Evolutionary conservation across 2,888 invertebrate genomes (phyloP).

Genomic region (Petrolisthes cinctipes): DNA sequence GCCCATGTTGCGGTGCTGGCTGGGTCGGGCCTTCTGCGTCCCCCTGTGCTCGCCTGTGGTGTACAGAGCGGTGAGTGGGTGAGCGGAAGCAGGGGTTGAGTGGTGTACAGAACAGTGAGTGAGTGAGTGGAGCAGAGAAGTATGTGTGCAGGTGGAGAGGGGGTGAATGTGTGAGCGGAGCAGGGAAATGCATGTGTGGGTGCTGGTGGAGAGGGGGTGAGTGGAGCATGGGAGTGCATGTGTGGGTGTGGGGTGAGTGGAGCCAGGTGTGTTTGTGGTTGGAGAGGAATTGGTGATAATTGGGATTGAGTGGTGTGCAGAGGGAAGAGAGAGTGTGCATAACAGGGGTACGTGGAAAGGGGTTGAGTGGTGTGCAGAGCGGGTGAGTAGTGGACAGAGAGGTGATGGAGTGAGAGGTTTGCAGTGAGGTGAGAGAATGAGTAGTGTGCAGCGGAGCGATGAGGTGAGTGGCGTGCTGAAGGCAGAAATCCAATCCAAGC

Average conservation of each 20-base stretch:
- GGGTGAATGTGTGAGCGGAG: not conserved
- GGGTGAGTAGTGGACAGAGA: not conserved
- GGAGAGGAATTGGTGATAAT: too few species aligned
- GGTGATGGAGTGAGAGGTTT: too few species aligned
- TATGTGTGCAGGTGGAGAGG: not conserved
- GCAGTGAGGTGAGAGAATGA: not conserved
- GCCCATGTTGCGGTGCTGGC: not conserved
- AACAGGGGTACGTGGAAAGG: not conserved
- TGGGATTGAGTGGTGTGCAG: not conserved
- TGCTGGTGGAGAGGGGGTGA: not conserved
- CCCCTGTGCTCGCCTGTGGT: constrained; percentile 41
- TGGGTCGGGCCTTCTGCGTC: constrained; percentile 1
- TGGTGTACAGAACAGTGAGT: not conserved
- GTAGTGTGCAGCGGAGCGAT: not conserved
- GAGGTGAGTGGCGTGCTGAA: not conserved
- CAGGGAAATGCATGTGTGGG: not conserved
- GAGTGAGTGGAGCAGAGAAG: constrained; percentile 2
- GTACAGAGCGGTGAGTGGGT: not conserved
- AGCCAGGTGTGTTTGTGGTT: not conserved
- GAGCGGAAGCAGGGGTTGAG: not conserved
- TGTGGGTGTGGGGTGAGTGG: not conserved
- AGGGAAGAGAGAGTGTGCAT: not conserved
- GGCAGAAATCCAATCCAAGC: not conserved
- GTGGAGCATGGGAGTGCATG: not conserved
- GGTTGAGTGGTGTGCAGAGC: not conserved